A percentile compares a stretch with the other conserved stretches of the same genome.
Conservation (phyloP, 2,888 invertebrate species). For the Euzophera pinguis region DNA sequence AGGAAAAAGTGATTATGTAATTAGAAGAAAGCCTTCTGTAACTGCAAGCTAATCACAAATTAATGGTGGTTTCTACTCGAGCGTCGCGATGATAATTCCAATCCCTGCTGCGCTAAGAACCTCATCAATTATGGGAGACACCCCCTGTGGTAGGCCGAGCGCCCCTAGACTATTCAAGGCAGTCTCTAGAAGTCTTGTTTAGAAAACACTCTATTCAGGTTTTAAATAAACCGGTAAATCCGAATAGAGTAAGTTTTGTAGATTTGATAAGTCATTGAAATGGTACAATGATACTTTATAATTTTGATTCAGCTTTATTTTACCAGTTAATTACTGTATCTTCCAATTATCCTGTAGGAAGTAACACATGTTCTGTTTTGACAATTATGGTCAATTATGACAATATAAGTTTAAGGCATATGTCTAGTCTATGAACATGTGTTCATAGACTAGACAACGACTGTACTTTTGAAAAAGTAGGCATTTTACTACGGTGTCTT, state of each 20-base stretch:
- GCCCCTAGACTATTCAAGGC: slow-evolving; percentile 40
- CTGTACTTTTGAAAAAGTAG: no score
- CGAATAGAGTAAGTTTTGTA: neutral
- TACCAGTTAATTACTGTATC: no score
- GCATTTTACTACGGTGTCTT: no score
- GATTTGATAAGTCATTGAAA: neutral
- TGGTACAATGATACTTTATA: neutral
- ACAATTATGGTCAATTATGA: no score
- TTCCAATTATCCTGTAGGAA: no score
- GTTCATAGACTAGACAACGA: no score
- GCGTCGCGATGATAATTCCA: slow-evolving; percentile 74
- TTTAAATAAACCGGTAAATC: neutral
- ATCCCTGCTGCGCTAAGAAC: slow-evolving; percentile 76
- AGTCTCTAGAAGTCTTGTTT: slow-evolving; percentile 13
- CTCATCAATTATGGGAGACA: slow-evolving; percentile 76
- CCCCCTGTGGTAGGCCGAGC: slow-evolving; percentile 52
- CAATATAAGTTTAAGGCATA: no score
- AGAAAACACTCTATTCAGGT: neutral
- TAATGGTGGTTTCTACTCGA: slow-evolving; percentile 70
- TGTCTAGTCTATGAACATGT: no score
- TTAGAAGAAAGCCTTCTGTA: slow-evolving; percentile 69
- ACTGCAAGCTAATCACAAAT: slow-evolving; percentile 77
- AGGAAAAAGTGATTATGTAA: slow-evolving; percentile 72
- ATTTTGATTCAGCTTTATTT: no score
- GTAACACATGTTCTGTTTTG: no score